These are phyloP conservation scores for Aix galericulata DNA, from an alignment of 2,113 vertebrate species.

Conservation along the genomic window DNA sequence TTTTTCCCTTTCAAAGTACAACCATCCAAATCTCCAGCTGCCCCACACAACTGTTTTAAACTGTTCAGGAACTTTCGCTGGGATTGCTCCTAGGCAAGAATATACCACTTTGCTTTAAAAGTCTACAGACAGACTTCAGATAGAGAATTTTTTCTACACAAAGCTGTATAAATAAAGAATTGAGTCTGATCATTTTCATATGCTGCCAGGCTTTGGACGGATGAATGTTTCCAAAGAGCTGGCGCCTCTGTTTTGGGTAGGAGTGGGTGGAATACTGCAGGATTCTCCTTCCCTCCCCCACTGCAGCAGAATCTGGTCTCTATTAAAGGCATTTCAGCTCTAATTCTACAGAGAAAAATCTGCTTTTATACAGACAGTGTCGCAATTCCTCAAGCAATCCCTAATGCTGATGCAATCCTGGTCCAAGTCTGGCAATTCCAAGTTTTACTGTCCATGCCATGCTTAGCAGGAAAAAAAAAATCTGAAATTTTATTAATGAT, in stretches of 20 bases:
- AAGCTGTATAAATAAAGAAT: constrained; percentile 57
- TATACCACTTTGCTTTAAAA: background rate
- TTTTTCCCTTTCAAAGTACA: background rate
- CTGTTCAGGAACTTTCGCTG: background rate
- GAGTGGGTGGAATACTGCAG: constrained; percentile 50
- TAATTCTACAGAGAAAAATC: constrained; percentile 48
- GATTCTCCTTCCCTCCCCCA: constrained; percentile 44
- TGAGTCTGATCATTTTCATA: constrained; percentile 73
- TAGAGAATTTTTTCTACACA: background rate
- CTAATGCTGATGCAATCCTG: constrained; percentile 22
- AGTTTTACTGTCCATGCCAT: background rate
- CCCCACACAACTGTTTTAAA: background rate
- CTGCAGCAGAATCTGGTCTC: constrained; percentile 71
- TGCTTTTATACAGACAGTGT: constrained; percentile 1
- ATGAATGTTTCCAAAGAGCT: constrained; percentile 72
- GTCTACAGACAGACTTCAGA: background rate
- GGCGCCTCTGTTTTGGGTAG: constrained; percentile 64
- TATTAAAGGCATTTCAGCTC: constrained; percentile 67
- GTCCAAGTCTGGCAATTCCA: background rate
- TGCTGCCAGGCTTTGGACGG: constrained; percentile 75
- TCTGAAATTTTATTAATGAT: background rate
- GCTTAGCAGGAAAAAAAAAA: background rate
- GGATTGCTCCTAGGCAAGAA: background rate
- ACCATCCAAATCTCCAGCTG: background rate
- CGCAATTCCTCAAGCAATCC: constrained; percentile 34